A percentile compares a stretch with the other conserved stretches of the same genome.
phyloP scores from a whole-genome alignment of 2,797 vertebrate genomes.

The Cetoscarus ocellatus region DNA sequence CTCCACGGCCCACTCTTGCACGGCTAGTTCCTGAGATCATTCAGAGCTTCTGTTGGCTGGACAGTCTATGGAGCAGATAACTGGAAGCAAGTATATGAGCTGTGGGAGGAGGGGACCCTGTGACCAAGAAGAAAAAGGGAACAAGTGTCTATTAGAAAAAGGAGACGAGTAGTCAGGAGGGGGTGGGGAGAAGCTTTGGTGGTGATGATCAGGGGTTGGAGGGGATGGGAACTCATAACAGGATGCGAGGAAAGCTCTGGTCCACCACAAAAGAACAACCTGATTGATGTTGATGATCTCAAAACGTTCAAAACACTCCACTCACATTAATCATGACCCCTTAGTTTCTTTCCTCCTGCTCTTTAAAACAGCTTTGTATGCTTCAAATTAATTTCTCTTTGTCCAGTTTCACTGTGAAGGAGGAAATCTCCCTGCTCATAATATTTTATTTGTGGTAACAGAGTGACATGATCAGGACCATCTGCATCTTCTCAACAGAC shows the following conservation, averaged over 20 bases:
- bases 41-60: slow-evolving; percentile 48
- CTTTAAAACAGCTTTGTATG: slow-evolving; percentile 1
- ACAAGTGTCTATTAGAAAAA: slow-evolving; percentile 31
- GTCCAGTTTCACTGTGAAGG: slow-evolving; percentile 7
- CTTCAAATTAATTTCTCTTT: not conserved
- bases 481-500: slow-evolving; percentile 30
- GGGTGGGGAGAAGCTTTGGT: slow-evolving; percentile 17
- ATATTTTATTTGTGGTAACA: slow-evolving; percentile 6
- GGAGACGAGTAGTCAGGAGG: slow-evolving; percentile 22
- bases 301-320: not conserved
- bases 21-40: slow-evolving; percentile 41
- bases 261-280: not conserved
- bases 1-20: slow-evolving; percentile 13
- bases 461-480: not conserved
- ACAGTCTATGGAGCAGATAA: slow-evolving; percentile 63
- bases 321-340: not conserved
- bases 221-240: slow-evolving; percentile 16
- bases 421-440: not conserved
- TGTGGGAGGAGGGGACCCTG: slow-evolving; percentile 26
- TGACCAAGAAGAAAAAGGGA: slow-evolving; percentile 20
- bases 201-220: slow-evolving; percentile 25
- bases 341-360: not conserved
- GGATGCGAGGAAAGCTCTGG: slow-evolving; percentile 1
- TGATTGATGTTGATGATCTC: slow-evolving; percentile 6
- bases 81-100: slow-evolving; percentile 36